Conservation (phyloP, 2,888 invertebrate species). For the Cryptocephalus moraei region DNA sequence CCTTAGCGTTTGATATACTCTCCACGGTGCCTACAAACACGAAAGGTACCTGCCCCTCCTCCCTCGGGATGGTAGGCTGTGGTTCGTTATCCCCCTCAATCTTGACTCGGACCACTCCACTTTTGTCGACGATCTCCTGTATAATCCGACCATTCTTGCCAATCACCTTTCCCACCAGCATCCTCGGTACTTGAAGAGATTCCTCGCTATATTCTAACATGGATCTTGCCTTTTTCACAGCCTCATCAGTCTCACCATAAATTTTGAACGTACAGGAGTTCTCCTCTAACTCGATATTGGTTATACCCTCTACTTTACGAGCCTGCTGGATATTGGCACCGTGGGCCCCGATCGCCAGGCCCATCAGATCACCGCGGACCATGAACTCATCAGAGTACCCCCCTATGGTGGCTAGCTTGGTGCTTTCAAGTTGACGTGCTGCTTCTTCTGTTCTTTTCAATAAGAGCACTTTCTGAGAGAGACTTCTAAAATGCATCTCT, state of each 20-base stretch:
- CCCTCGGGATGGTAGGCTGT: conserved; percentile 78
- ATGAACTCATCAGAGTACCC: conserved; percentile 93
- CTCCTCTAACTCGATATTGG: conserved; percentile 92
- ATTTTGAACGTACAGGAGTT: conserved; percentile 94
- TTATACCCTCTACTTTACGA: conserved; percentile 85
- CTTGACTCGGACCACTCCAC: conserved; percentile 87
- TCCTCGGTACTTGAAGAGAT: conserved; percentile 88
- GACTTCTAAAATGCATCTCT: conserved; percentile 90
- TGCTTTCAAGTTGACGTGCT: conserved; percentile 86
- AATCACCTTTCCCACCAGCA: conserved; percentile 93
- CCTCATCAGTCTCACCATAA: conserved; percentile 84
- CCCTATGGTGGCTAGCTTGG: conserved; percentile 77
- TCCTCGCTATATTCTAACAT: conserved; percentile 97
- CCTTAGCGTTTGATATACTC: conserved; percentile 91
- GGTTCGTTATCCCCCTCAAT: conserved; percentile 99
- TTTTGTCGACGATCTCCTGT: conserved; percentile 99
- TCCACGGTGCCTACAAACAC: conserved; percentile 97
- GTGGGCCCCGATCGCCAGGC: conserved; percentile 95
- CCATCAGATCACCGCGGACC: conserved; percentile 95
- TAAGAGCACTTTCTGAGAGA: conserved; percentile 70
- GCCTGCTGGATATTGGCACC: conserved; percentile 95
- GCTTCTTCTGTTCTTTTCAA: conserved; percentile 95
- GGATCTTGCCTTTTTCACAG: conserved; percentile 83
- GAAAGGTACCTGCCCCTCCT: conserved; percentile 94
- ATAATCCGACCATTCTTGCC: conserved; percentile 97